Conservation (phyloP, 2,888 invertebrate species). For the Chrysina gloriosa region DNA sequence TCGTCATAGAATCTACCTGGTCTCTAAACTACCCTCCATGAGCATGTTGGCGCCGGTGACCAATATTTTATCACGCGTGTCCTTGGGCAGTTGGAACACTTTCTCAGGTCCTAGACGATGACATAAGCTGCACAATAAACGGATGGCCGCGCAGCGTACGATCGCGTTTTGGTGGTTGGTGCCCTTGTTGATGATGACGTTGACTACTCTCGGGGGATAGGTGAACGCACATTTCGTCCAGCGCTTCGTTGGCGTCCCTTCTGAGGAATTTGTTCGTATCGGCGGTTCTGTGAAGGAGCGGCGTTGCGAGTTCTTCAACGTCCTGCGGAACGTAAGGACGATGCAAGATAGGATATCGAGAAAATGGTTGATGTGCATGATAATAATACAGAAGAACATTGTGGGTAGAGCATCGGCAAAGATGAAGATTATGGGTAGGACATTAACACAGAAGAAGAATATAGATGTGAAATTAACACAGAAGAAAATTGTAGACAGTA, state of each 20-base stretch:
- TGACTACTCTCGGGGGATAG: constrained; percentile 76
- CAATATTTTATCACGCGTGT: constrained; percentile 83
- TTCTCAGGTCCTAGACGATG: constrained; percentile 80
- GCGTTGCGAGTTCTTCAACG: constrained; percentile 85
- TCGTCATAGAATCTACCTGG: constrained; percentile 70
- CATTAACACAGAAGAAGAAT: too few species aligned
- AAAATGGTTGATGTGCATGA: too few species aligned
- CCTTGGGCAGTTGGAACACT: constrained; percentile 78
- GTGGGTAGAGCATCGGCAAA: too few species aligned
- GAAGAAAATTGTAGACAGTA: too few species aligned
- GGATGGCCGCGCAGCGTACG: constrained; percentile 86
- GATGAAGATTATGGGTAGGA: too few species aligned
- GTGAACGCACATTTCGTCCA: constrained; percentile 85
- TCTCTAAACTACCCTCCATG: constrained; percentile 87
- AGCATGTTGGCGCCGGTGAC: constrained; percentile 84
- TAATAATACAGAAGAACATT: too few species aligned
- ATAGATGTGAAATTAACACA: too few species aligned
- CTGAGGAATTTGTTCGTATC: constrained; percentile 95
- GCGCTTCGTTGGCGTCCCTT: constrained; percentile 85
- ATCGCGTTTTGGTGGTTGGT: constrained; percentile 86
- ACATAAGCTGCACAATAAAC: constrained; percentile 79
- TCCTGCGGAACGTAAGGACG: too few species aligned
- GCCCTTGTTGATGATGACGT: constrained; percentile 76
- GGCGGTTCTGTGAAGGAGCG: constrained; percentile 87
- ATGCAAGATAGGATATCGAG: too few species aligned